Percentiles rank a stretch among this genome's conserved stretches.
These are phyloP conservation scores for Hyperopisus bebe DNA, from an alignment of 2,113 vertebrate species.

Conservation along the genomic window DNA sequence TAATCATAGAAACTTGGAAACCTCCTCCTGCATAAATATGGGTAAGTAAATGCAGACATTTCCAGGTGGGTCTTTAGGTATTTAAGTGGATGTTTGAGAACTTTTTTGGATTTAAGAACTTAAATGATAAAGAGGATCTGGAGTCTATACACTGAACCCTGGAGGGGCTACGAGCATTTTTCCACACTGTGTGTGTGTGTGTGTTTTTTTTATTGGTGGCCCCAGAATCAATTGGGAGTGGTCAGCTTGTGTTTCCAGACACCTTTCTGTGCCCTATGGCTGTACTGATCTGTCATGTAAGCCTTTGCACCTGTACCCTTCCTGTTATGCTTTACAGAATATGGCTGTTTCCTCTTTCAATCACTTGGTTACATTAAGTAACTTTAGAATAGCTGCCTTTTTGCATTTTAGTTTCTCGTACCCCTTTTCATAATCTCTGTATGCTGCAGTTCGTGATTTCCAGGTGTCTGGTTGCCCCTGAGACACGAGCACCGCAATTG, in stretches of 20 bases:
- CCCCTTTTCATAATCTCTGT: not conserved
- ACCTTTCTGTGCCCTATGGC: not conserved
- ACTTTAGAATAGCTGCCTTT: not conserved
- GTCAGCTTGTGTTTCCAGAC: not conserved
- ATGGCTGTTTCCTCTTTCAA: not conserved
- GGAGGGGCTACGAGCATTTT: too few relatives aligned
- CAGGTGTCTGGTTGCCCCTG: not conserved
- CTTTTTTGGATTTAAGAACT: too few relatives aligned
- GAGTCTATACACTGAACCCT: not conserved
- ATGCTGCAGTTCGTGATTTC: not conserved
- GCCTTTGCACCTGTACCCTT: not conserved
- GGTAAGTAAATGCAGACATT: not conserved
- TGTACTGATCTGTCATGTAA: not conserved
- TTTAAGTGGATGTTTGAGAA: not conserved
- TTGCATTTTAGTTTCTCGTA: not conserved
- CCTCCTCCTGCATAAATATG: not conserved
- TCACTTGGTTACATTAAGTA: not conserved
- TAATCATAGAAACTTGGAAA: not conserved
- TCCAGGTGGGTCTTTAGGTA: not conserved
- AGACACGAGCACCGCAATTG: not conserved
- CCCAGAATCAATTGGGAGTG: not conserved
- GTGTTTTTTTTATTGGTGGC: not conserved
- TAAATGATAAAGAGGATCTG: not conserved
- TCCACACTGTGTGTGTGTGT: too few relatives aligned
- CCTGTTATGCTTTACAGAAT: not conserved